These are phyloP conservation scores for Glaucomys volans DNA, from an alignment of 2,113 vertebrate species.

Conservation along the genomic window DNA sequence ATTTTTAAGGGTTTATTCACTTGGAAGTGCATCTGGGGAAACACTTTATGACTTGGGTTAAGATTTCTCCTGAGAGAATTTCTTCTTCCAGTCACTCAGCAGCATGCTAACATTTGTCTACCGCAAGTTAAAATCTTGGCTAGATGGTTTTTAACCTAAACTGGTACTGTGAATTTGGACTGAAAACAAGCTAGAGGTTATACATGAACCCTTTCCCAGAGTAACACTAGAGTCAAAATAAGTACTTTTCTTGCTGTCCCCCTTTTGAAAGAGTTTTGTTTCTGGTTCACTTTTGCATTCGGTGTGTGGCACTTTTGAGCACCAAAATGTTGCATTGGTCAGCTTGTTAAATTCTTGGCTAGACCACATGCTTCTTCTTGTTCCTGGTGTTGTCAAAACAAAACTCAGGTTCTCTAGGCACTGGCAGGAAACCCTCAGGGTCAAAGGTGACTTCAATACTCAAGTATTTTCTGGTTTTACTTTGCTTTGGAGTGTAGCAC, in stretches of 20 bases:
- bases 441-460: neutral
- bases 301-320: rapidly evolving
- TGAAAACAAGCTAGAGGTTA: neutral
- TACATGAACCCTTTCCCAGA: neutral
- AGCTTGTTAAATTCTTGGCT: neutral
- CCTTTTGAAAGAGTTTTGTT: neutral
- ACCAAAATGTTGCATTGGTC: neutral
- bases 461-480: neutral
- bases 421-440: neutral
- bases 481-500: neutral
- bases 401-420: neutral
- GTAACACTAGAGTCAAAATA: neutral
- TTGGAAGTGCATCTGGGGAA: neutral
- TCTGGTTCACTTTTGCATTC: neutral
- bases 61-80: neutral
- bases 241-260: neutral
- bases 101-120: neutral
- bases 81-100: neutral
- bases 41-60: neutral
- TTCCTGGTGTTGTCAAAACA: neutral
- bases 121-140: neutral
- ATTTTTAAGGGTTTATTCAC: neutral
- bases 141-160: neutral
- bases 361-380: neutral
- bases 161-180: neutral